Conservation (phyloP, 2,888 invertebrate species). For the Rotaria macrura region DNA sequence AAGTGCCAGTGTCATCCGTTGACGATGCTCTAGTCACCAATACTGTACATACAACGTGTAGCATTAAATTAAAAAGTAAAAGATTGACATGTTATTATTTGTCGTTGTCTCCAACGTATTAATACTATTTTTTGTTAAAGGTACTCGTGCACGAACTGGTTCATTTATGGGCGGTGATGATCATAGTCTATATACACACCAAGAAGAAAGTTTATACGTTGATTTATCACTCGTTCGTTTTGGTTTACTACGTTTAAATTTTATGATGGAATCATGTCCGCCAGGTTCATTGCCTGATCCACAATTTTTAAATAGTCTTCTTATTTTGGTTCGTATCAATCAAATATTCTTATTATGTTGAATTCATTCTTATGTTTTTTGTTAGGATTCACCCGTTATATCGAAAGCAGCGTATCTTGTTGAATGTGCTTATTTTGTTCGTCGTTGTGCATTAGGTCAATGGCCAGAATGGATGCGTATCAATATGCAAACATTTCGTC, state of each 20-base stretch:
- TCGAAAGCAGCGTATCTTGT: constrained; percentile 78
- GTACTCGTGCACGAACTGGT: neutral
- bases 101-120: no score
- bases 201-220: constrained; percentile 23
- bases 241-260: constrained; percentile 79
- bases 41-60: neutral
- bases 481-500: constrained; percentile 22
- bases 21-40: neutral
- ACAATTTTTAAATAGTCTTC: constrained; percentile 77
- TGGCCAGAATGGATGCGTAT: constrained; percentile 95
- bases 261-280: constrained; percentile 82
- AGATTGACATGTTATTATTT: neutral
- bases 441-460: constrained; percentile 90
- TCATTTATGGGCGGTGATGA: neutral
- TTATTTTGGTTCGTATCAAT: constrained; percentile 69
- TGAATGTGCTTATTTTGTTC: constrained; percentile 90
- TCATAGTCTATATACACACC: constrained; percentile 17
- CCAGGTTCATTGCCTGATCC: constrained; percentile 94
- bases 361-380: neutral
- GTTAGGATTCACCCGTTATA: constrained; percentile 78
- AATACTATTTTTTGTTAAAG: neutral
- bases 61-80: constrained; percentile 1
- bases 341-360: constrained; percentile 26
- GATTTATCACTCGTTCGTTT: constrained; percentile 56
- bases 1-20: neutral